Evolutionary conservation across 2,888 invertebrate genomes (phyloP), one percentile per base, ranked within the genome.

Genomic region (Pocota personata): DNA sequence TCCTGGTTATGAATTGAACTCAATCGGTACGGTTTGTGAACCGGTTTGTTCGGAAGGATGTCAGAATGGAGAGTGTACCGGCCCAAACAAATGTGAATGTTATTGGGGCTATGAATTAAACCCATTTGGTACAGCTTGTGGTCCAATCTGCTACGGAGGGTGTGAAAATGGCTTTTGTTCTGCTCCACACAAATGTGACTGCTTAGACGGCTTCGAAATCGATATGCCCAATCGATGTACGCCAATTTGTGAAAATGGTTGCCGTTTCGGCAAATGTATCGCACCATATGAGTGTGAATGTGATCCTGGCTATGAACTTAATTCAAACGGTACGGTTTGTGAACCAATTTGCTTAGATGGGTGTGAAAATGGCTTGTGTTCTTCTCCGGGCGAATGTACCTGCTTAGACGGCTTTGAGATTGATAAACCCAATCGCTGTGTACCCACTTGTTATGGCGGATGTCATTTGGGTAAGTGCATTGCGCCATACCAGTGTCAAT

Each of bases 231-330:
- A n/a, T n/a, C n/a, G n/a, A n/a, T n/a, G n/a, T n/a, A n/a, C n/a
- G n/a, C n/a, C n/a, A n/a, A n/a, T n/a, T n/a, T n/a, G n/a, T n/a
- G n/a, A n/a, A n/a, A n/a, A n/a, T n/a, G n/a, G n/a, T n/a, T n/a
- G n/a, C n/a, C n/a, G n/a, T n/a, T n/a, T n/a, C n/a, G n/a, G n/a
- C n/a, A 87, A 88, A 19, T 93, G 93, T 83, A 82, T 90, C 8
- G 91, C 89, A 2, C 92, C 92, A 1, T 90, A 91, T 30, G 87
- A 88, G 6, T 93, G 93, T 75, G 89, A 90, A 14, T 94, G 94
- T 82, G 75, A 50, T 3, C 16, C 55, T 1, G 55, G 40, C 1
- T 79, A 73, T 37, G 37, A 37, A 14, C 57, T 58, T 8, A 40
- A 50, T 16, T 16, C 24, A 10, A 2, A 4, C n/a, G 37, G 37